Evolutionary conservation across 2,113 vertebrate genomes (phyloP).

Genomic region (Aramus guarauna): DNA sequence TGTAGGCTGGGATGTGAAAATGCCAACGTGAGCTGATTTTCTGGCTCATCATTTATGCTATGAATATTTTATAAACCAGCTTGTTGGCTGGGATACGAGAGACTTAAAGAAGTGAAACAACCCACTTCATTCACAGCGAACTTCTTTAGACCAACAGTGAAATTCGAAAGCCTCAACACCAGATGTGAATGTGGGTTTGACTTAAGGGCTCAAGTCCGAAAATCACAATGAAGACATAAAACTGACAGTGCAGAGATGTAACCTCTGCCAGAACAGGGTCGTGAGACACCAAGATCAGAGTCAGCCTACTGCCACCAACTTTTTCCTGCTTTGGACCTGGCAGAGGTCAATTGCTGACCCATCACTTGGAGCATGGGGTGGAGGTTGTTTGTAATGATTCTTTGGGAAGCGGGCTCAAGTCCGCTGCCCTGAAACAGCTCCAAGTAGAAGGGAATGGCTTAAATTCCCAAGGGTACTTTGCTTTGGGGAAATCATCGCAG

Average conservation of each 20-base stretch:
- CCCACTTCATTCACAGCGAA: neutral
- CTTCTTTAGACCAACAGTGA: neutral
- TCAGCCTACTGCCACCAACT: neutral
- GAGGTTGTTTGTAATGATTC: neutral
- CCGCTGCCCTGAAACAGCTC: neutral
- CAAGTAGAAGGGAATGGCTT: neutral
- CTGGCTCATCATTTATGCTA: neutral
- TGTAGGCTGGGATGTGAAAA: neutral
- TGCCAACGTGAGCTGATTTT: neutral
- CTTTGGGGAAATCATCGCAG: neutral
- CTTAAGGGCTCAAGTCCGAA: neutral
- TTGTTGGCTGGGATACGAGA: neutral
- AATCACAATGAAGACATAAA: neutral
- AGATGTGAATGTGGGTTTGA: neutral
- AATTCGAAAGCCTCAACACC: neutral
- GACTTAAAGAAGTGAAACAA: neutral
- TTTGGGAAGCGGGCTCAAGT: neutral
- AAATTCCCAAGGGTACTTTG: neutral
- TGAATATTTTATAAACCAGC: neutral
- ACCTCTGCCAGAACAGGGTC: neutral
- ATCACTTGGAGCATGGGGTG: neutral
- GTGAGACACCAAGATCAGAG: rapidly evolving
- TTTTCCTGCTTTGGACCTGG: no score
- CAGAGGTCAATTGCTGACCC: neutral
- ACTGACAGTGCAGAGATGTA: neutral